These are phyloP conservation scores for Melipona beecheii DNA, from an alignment of 2,888 invertebrate genomes.

Conservation along the genomic window DNA sequence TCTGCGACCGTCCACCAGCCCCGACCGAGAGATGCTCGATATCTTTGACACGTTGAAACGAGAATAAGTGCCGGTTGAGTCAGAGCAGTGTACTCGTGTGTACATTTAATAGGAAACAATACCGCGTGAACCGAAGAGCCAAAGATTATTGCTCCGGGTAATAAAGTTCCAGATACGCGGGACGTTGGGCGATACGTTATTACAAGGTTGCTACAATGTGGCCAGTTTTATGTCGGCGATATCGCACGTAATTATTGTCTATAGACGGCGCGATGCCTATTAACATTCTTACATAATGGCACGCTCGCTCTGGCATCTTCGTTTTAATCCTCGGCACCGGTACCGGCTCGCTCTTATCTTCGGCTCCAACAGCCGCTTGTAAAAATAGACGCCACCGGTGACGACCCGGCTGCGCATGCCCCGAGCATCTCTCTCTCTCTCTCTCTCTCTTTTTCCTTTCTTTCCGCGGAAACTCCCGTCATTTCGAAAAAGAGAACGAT, in stretches of 20 bases:
- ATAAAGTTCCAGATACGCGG: conserved; percentile 59
- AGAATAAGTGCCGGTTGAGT: conserved; percentile 25
- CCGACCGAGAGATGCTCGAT: conserved; percentile 16
- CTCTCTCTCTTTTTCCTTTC: no score
- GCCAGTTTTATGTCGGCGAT: conserved; percentile 42
- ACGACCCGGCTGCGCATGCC: background rate
- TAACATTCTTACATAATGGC: conserved; percentile 42
- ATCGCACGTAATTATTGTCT: conserved; percentile 55
- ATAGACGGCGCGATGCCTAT: conserved; percentile 26
- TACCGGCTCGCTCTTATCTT: conserved; percentile 18
- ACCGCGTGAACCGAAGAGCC: conserved; percentile 30
- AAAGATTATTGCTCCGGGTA: conserved; percentile 57
- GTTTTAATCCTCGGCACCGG: background rate
- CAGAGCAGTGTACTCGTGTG: conserved; percentile 17
- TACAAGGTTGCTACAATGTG: conserved; percentile 50
- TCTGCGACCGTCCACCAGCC: background rate
- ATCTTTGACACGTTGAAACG: conserved; percentile 28
- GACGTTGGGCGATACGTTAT: conserved; percentile 42
- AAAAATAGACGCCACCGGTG: conserved; percentile 8
- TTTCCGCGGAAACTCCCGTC: conserved; percentile 3
- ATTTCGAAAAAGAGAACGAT: background rate
- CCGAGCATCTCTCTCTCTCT: background rate
- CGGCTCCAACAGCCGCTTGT: background rate
- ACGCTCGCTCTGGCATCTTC: conserved; percentile 3
- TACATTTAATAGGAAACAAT: conserved; percentile 55